Base-by-base conservation (phyloP, 2,113 vertebrate species). In the Podarcis raffonei region DNA sequence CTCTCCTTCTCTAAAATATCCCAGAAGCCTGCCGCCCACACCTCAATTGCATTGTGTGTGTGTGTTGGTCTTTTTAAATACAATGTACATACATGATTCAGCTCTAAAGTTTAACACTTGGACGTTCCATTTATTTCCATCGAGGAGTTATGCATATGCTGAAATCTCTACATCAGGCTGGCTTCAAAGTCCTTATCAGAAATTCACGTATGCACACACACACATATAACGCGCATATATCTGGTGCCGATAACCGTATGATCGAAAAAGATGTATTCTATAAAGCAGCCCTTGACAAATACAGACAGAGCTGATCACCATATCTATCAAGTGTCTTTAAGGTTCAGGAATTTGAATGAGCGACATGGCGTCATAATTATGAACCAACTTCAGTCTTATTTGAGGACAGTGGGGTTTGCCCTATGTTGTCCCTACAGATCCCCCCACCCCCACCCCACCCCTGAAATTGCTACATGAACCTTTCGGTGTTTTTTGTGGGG, bases 1-100 rank as follows among this genome's bases (percentile, higher is more conserved):
- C 20, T 84, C 85, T 92, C 87, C 91, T 95, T 96, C 96, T 96
- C 32, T 30, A 62, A 32, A 35, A 35, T 27, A 1, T 9, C 62
- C 37, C 30, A 75, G 23, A 9, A 9, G 2, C 13, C 68, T 18
- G 1, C 27, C 2, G 6, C 8, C n/a, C 30, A 15, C 30, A 1
- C 7, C 69, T 72, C 69, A 53, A 53, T 53, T 32, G 5, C 20
- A 15, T 16, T 92, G 92, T 93, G 88, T 20, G 3, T 30, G 27
- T 42, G 15, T 69, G 39, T 48, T 48, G 42, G 42, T 32, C 30
- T 32, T 8, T 30, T 39, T 53, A 3, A 16, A 37, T 7, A 20
- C 48, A 39, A 42, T 16, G 18, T 16, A n/a, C 6, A 20, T 25
- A 35, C 27, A 68, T 2, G 8, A 15, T 5, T 74, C 75, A 86